Percentiles rank a stretch among this genome's conserved stretches.
Evolutionary conservation across 2,888 invertebrate species (phyloP).

Genomic region (Drosophila formosana): DNA sequence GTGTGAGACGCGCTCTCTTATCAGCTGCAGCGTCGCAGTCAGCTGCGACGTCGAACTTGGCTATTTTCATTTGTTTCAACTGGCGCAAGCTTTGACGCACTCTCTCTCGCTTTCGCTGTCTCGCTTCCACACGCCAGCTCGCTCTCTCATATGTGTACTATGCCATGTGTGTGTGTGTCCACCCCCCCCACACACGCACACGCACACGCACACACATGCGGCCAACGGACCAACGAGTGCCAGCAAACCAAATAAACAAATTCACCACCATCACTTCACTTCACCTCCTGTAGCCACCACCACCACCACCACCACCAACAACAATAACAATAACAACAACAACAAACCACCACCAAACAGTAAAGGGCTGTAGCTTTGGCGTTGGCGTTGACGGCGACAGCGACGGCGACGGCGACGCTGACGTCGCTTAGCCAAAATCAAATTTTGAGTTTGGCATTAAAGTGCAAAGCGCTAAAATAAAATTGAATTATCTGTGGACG

Average conservation of each 20-base stretch:
- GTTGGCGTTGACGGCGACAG: slow-evolving; percentile 31
- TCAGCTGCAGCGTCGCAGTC: slow-evolving; percentile 42
- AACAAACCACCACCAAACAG: slow-evolving; percentile 55
- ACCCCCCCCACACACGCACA: slow-evolving; percentile 77
- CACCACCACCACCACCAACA: slow-evolving; percentile 26
- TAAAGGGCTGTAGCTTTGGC: slow-evolving; percentile 36
- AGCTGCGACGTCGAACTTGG: slow-evolving; percentile 48
- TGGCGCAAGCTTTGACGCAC: slow-evolving; percentile 43
- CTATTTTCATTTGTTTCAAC: slow-evolving; percentile 65
- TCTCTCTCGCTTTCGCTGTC: slow-evolving; percentile 11
- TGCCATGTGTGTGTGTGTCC: slow-evolving; percentile 49
- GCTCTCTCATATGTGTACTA: slow-evolving; percentile 33
- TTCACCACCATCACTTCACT: slow-evolving; percentile 44
- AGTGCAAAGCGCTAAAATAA: slow-evolving; percentile 84
- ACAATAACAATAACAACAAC: slow-evolving; percentile 51
- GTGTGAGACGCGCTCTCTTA: slow-evolving; percentile 49
- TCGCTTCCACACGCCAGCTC: slow-evolving; percentile 23
- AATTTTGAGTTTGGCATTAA: slow-evolving; percentile 84
- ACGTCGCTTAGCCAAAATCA: slow-evolving; percentile 82
- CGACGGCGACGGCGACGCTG: slow-evolving; percentile 32
- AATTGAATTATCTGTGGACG: slow-evolving; percentile 84
- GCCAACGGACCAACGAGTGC: slow-evolving; percentile 63
- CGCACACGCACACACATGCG: slow-evolving; percentile 72
- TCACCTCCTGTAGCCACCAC: slow-evolving; percentile 46
- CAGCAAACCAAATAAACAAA: slow-evolving; percentile 62